Evolutionary conservation across 2,888 invertebrate species (phyloP), one percentile per base, ranked within the genome.

Genomic region (Cheilosia variabilis): DNA sequence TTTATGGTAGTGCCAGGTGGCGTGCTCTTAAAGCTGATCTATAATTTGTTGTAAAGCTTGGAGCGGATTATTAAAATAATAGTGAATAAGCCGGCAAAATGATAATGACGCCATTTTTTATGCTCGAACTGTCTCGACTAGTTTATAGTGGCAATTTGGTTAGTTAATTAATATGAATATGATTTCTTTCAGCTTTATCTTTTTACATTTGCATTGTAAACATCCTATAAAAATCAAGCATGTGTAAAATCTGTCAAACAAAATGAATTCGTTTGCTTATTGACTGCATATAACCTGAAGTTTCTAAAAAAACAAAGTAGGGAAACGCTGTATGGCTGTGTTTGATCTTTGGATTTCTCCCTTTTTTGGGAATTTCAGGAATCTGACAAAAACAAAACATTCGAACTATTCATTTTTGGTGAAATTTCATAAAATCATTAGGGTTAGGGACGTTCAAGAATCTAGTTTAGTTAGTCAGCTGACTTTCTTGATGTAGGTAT

Each of bases 1-100:
- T 37, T 13, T 3, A 37, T 24, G 17, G 22, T 9, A 68, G 19
- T 60, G 66, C 34, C 68, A 68, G 58, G 52, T 68, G 58, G 9
- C 2, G 58, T 19, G 66, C 27, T 66, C n/a, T 27, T 27, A 13
- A 27, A 45, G 13, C 10, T n/a, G 22, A 55, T 19, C n/a, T 0
- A 17, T 3, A 47, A 17, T 52, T 43, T 55, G n/a, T 10, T 52
- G 13, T 27, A 55, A 27, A 43, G 57, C 57, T 57, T 55, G 9
- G 4, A 57, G 5, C 13, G 10, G 17, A 31, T 9, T 10, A 10
- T 19, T 17, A 47, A 45, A 7, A 9, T 1, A 19, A 17, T 7
- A 19, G 9, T 47, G 17, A 47, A 47, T 47, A 47, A 47, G 47
- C 47, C 47, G 47, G 47, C 27, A 6, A 27, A 53, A 15, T 27